Evolutionary conservation across 2,797 vertebrate genomes (phyloP).

Genomic region (Hippocampus kuda): DNA sequence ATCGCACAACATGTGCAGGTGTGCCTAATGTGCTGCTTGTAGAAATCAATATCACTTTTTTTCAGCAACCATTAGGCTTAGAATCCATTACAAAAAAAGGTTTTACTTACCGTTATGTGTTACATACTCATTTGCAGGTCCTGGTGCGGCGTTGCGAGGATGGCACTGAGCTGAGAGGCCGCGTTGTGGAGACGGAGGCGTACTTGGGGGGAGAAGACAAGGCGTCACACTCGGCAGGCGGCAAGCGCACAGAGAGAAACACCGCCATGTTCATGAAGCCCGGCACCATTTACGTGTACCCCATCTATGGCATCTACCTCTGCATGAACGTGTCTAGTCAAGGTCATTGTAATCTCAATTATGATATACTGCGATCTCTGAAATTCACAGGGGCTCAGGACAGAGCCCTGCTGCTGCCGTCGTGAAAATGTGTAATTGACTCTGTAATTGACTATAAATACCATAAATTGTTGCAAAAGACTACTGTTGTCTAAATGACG

Average conservation of each 20-base stretch:
- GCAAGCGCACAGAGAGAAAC: constrained; percentile 82
- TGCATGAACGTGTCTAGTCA: constrained; percentile 92
- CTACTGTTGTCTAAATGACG: no score
- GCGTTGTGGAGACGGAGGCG: constrained; percentile 89
- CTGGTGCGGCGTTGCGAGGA: constrained; percentile 75
- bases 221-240: constrained; percentile 89
- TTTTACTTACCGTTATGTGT: neutral
- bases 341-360: constrained; percentile 59
- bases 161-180: constrained; percentile 78
- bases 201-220: constrained; percentile 88
- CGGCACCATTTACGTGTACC: constrained; percentile 88
- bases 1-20: no score
- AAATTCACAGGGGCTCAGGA: neutral
- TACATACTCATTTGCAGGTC: constrained; percentile 61
- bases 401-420: neutral
- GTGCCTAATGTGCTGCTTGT: no score
- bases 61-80: no score
- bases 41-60: no score
- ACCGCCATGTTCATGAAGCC: constrained; percentile 93
- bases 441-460: neutral
- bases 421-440: neutral
- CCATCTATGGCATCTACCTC: constrained; percentile 90
- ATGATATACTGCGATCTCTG: neutral
- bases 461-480: neutral
- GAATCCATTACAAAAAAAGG: no score